Evolutionary conservation across 2,888 invertebrate species (phyloP).

Genomic region (Kuschelorhynchus macadamiae): DNA sequence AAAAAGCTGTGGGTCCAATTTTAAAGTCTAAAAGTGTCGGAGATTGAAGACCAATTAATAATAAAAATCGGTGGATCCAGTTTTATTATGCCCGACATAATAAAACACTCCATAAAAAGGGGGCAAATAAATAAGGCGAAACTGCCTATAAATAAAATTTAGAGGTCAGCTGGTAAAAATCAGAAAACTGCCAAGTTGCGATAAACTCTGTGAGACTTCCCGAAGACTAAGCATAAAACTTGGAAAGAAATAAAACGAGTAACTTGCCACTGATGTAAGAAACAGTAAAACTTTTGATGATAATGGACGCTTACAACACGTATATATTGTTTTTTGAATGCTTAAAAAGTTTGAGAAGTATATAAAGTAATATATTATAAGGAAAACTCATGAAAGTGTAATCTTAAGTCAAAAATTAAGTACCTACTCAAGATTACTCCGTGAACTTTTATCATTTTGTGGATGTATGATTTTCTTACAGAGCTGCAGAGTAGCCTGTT

Average conservation of each 20-base stretch:
- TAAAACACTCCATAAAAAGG: background rate
- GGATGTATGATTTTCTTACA: too few species aligned
- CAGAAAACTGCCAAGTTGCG: constrained; percentile 27
- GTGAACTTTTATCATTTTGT: too few species aligned
- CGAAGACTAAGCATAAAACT: constrained; percentile 37
- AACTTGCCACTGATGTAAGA: constrained; percentile 37
- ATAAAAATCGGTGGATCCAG: too few species aligned
- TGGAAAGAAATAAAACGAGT: constrained; percentile 35
- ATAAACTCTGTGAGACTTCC: constrained; percentile 34
- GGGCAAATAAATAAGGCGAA: background rate
- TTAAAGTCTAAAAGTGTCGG: too few species aligned
- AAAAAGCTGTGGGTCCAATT: too few species aligned
- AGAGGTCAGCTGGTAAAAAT: constrained; percentile 24
- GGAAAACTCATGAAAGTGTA: background rate
- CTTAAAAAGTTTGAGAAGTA: too few species aligned
- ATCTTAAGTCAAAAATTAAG: too few species aligned
- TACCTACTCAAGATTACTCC: too few species aligned
- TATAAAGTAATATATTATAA: constrained; percentile 11
- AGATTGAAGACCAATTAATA: too few species aligned
- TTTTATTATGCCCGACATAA: too few species aligned
- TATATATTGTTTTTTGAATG: constrained; percentile 2
- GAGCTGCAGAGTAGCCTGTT: too few species aligned
- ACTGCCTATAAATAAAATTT: constrained; percentile 28
- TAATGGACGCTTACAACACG: constrained; percentile 26
- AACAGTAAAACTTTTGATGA: constrained; percentile 36